Evolutionary conservation across 2,113 vertebrate species (phyloP), one percentile per base, ranked within the genome.

Genomic region (Pteruthius melanotis): DNA sequence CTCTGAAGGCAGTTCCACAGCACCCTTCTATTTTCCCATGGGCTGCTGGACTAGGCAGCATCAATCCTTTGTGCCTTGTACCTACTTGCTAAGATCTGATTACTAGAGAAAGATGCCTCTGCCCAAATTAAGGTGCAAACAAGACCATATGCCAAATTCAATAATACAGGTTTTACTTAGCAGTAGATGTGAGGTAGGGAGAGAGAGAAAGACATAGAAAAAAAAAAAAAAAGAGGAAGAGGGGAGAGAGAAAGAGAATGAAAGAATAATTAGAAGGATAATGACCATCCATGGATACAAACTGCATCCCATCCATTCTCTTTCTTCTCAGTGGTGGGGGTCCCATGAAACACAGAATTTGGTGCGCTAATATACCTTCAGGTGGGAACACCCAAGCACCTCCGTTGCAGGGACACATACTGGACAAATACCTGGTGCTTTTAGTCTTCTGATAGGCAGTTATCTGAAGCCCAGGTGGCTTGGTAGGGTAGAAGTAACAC

Each of bases 321-420:
- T 27, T 77, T 60, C 53, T 52, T 44, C 17, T 45, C 15, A 2
- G 15, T 53, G 8, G 12, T 37, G 10, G 5, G 19, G 15, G 27
- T 45, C 27, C 33, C 63, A 45, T 6, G 11, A 45, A 87, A 77
- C 15, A 33, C 5, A 33, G 54, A 77, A 60, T 69, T 44, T 44
- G 44, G 33, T 35, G 44, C 21, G 27, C 15, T n/a, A 47, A n/a
- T 39, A 12, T 3, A 30, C 2, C 4, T 68, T 68, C 61, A 52
- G 44, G 11, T 44, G 63, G 53, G 17, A 52, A 19, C 22, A 53
- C 22, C 18, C 27, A 33, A 60, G 12, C 14, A 37, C 13, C 15
- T 52, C 17, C 5, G 27, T 37, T 59, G 4, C 0, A 1, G 37
- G 26, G 4, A 31, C 44, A 31, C 26, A 50, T 9, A 13, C 10